phyloP scores from a whole-genome alignment of 2,797 vertebrate species.

The Sitta carolinensis region DNA sequence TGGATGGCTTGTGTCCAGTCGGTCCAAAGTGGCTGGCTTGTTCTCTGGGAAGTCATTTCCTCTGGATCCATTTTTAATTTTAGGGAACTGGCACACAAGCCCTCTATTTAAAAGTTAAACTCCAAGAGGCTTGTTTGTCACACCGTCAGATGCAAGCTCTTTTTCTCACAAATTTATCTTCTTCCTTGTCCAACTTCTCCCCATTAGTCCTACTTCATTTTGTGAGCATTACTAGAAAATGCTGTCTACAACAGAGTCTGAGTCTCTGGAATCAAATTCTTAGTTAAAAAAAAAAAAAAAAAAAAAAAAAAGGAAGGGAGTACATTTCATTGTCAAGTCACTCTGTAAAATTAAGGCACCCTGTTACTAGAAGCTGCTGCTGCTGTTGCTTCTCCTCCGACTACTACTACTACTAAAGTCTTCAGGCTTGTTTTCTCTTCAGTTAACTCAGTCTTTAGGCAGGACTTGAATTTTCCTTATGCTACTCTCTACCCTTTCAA shows the following conservation, averaged over 20 bases:
- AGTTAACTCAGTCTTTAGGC: not conserved
- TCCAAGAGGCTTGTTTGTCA: not conserved
- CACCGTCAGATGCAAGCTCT: not conserved
- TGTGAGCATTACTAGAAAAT: not conserved
- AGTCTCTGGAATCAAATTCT: not conserved
- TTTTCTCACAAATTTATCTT: not conserved
- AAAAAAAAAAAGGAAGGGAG: not conserved
- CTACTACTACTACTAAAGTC: not conserved
- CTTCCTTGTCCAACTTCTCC: not conserved
- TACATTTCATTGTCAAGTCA: not conserved
- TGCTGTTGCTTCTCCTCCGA: too few relatives aligned
- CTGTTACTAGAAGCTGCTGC: not conserved
- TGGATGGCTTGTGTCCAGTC: slow-evolving; percentile 42
- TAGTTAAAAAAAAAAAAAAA: not conserved
- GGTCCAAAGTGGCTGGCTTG: slow-evolving; percentile 22
- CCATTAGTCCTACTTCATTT: not conserved
- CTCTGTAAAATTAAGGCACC: not conserved
- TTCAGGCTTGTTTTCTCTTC: not conserved
- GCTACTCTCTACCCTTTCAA: not conserved
- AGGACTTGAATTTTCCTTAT: not conserved
- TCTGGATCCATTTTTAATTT: slow-evolving; percentile 38
- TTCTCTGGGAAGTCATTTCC: slow-evolving; percentile 48
- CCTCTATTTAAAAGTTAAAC: slow-evolving; percentile 35
- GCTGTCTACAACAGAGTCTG: not conserved
- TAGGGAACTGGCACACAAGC: slow-evolving; percentile 16